Percentiles rank a stretch among this genome's conserved stretches.
Evolutionary conservation across 2,888 invertebrate species (phyloP).

Genomic region (Gymnosoma rotundatum): DNA sequence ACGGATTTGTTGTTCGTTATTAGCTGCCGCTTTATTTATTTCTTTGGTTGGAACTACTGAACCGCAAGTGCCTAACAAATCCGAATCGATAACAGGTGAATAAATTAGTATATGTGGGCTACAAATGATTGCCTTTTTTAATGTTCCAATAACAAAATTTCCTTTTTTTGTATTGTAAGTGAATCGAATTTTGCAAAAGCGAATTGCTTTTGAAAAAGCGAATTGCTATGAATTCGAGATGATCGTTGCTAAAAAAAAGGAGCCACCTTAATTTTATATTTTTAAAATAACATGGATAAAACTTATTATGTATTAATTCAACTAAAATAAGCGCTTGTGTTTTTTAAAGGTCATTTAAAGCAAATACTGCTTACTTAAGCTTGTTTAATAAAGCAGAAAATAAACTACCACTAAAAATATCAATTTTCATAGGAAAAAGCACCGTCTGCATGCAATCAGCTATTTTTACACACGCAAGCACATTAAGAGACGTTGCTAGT

Average conservation of each 20-base stretch:
- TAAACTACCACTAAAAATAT: slow-evolving; percentile 43
- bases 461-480: slow-evolving; percentile 55
- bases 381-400: slow-evolving; percentile 69
- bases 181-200: no score
- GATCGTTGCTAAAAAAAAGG: not conserved
- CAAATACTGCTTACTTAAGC: slow-evolving; percentile 47
- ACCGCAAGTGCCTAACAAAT: no score
- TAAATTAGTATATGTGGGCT: no score
- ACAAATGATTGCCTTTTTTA: no score
- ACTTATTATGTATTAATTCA: slow-evolving; percentile 33
- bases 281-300: not conserved
- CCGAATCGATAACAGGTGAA: no score
- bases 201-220: no score
- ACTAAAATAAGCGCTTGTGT: not conserved
- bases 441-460: slow-evolving; percentile 12
- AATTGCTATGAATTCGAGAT: not conserved
- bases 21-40: no score
- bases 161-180: no score
- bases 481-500: slow-evolving; percentile 53
- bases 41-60: no score
- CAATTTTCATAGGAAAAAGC: slow-evolving; percentile 24
- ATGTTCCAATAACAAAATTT: no score
- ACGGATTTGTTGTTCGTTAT: no score
- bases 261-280: slow-evolving; percentile 16
- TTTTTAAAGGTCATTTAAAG: slow-evolving; percentile 68